Conservation (phyloP, 1,140 invertebrate species). For the Holcopasites calliopsidis region DNA sequence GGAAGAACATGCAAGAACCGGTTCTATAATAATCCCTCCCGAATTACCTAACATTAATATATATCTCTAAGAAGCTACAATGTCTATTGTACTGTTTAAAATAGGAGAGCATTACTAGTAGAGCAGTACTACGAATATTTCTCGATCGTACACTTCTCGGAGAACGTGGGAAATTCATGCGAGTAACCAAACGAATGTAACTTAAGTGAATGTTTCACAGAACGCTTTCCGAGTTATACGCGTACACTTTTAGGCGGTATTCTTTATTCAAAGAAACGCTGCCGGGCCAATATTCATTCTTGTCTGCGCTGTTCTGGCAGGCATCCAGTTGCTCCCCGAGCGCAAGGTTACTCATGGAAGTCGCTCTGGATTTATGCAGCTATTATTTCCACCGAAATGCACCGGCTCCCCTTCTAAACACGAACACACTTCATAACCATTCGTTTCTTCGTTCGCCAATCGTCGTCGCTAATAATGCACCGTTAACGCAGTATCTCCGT, state of each 20-base stretch:
- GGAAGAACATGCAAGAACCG: too few species aligned
- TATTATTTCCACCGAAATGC: conserved; percentile 64
- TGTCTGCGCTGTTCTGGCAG: conserved; percentile 60
- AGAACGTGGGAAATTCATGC: too few species aligned
- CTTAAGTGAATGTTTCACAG: neutral
- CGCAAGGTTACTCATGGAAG: conserved; percentile 58
- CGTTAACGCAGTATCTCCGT: conserved; percentile 35
- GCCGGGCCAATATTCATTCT: conserved; percentile 32
- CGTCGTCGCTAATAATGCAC: conserved; percentile 36
- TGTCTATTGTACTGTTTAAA: too few species aligned
- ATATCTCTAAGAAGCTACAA: too few species aligned
- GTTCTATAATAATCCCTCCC: too few species aligned
- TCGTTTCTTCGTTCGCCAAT: conserved; percentile 22
- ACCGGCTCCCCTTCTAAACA: conserved; percentile 42
- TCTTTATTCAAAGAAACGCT: conserved; percentile 47
- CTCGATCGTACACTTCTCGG: too few species aligned
- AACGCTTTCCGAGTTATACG: neutral
- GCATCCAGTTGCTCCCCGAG: conserved; percentile 58
- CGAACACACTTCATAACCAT: conserved; percentile 50
- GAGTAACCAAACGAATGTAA: neutral
- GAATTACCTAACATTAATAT: too few species aligned
- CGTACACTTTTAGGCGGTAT: conserved; percentile 17
- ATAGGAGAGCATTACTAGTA: too few species aligned
- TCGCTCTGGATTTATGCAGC: conserved; percentile 66
- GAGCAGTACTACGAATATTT: too few species aligned